Evolutionary conservation across 1,140 invertebrate genomes (phyloP).

Genomic region (Frieseomelitta varia): DNA sequence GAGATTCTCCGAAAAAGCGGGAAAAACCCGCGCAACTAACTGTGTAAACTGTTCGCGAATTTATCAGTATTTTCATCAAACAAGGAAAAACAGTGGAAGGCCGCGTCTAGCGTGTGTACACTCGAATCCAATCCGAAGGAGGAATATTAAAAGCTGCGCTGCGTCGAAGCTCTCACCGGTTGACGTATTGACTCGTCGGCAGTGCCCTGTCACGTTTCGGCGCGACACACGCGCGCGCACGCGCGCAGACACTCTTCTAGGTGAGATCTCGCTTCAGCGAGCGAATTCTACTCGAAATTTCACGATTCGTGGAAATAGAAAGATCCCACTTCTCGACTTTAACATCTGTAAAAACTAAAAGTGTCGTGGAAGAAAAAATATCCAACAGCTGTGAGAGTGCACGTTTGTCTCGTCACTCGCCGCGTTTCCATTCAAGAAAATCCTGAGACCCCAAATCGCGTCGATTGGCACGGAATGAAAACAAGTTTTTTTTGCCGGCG

Average conservation of each 20-base stretch:
- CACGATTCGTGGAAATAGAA: not conserved
- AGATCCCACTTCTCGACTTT: slow-evolving; percentile 8
- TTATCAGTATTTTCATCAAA: not conserved
- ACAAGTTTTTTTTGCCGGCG: too few species aligned
- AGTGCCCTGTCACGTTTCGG: slow-evolving; percentile 48
- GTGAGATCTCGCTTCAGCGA: not conserved
- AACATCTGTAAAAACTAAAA: slow-evolving; percentile 16
- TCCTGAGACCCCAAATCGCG: too few species aligned
- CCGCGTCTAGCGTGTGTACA: not conserved
- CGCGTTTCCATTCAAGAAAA: too few species aligned
- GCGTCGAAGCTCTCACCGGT: slow-evolving; percentile 21
- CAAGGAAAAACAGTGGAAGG: not conserved
- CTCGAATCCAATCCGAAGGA: slow-evolving; percentile 35
- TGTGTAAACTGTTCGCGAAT: not conserved
- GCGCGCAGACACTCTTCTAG: not conserved
- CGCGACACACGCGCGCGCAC: not conserved
- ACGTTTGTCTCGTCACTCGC: too few species aligned
- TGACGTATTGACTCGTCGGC: slow-evolving; percentile 62
- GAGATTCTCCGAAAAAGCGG: too few species aligned
- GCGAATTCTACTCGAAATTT: not conserved
- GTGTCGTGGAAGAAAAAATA: too few species aligned
- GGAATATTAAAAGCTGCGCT: slow-evolving; percentile 60
- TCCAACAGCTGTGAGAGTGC: too few species aligned
- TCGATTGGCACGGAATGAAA: too few species aligned
- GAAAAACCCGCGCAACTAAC: too few species aligned